A percentile compares a stretch with the other conserved stretches of the same genome.
phyloP scores from a whole-genome alignment of 2,888 invertebrate genomes.

The Athrips mouffetella region DNA sequence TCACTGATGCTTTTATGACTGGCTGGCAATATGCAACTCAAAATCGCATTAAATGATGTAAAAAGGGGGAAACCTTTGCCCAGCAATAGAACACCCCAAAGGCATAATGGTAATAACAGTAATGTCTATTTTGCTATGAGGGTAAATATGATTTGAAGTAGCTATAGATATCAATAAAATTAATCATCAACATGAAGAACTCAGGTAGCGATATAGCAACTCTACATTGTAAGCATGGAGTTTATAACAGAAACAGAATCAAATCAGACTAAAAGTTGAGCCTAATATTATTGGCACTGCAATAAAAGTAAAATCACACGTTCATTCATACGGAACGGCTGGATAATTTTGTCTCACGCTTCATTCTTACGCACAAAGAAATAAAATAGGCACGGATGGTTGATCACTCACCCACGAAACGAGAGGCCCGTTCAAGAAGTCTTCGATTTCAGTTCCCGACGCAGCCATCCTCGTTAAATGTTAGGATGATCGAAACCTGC shows the following conservation, averaged over 20 bases:
- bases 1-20: too few species aligned
- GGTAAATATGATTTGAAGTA: too few species aligned
- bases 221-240: too few species aligned
- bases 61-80: too few species aligned
- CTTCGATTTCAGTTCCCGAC: conserved; percentile 86
- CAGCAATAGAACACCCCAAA: too few species aligned
- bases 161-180: too few species aligned
- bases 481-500: conserved; percentile 58
- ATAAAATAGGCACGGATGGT: conserved; percentile 56
- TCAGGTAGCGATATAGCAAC: too few species aligned
- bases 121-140: too few species aligned
- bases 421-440: conserved; percentile 89
- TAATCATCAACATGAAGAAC: too few species aligned
- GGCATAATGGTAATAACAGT: too few species aligned
- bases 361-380: conserved; percentile 45
- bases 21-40: too few species aligned
- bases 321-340: conserved; percentile 52
- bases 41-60: too few species aligned
- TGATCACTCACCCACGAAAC: conserved; percentile 89
- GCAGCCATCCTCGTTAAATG: conserved; percentile 76
- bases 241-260: neutral
- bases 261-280: neutral
- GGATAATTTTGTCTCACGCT: conserved; percentile 54
- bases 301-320: conserved; percentile 24
- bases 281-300: conserved; percentile 3